A percentile compares a stretch with the other conserved stretches of the same genome.
Conservation (phyloP, 2,888 invertebrate species). For the Sussaba pulchella region DNA sequence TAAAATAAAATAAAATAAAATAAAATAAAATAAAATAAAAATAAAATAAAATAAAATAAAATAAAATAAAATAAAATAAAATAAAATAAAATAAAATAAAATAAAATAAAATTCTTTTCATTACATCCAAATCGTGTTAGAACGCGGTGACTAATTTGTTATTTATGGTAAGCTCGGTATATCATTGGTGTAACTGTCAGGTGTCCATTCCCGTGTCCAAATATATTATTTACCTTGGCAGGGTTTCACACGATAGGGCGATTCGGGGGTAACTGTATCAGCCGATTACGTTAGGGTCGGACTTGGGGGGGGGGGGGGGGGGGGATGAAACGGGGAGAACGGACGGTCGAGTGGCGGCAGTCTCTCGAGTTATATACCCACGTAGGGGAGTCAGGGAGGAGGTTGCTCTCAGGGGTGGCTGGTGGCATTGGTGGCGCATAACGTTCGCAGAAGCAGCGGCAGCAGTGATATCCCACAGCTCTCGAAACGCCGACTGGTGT, state of each 20-base stretch:
- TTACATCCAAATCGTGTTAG: too few species aligned
- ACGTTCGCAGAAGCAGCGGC: too few species aligned
- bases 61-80: too few species aligned
- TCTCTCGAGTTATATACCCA: slow-evolving; percentile 55
- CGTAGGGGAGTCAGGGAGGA: slow-evolving; percentile 15
- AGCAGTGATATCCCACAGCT: slow-evolving; percentile 62
- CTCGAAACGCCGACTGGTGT: slow-evolving; percentile 51
- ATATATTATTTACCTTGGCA: slow-evolving; percentile 68
- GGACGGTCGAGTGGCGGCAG: slow-evolving; percentile 10
- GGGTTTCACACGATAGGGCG: slow-evolving; percentile 63
- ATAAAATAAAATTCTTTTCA: too few species aligned
- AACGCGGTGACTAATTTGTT: slow-evolving; percentile 10
- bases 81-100: too few species aligned
- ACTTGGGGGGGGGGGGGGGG: slow-evolving; percentile 16
- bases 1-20: too few species aligned
- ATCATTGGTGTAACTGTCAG: slow-evolving; percentile 53
- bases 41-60: too few species aligned
- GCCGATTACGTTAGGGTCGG: slow-evolving; percentile 64
- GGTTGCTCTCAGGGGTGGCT: slow-evolving; percentile 43
- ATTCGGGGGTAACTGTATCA: slow-evolving; percentile 50
- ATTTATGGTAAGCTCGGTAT: slow-evolving; percentile 20
- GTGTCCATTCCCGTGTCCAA: slow-evolving; percentile 63
- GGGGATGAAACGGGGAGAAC: neutral
- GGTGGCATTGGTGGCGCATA: slow-evolving; percentile 32
- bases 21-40: too few species aligned